Evolutionary conservation across 2,113 vertebrate genomes (phyloP).

Genomic region (Megaceryle maxima): DNA sequence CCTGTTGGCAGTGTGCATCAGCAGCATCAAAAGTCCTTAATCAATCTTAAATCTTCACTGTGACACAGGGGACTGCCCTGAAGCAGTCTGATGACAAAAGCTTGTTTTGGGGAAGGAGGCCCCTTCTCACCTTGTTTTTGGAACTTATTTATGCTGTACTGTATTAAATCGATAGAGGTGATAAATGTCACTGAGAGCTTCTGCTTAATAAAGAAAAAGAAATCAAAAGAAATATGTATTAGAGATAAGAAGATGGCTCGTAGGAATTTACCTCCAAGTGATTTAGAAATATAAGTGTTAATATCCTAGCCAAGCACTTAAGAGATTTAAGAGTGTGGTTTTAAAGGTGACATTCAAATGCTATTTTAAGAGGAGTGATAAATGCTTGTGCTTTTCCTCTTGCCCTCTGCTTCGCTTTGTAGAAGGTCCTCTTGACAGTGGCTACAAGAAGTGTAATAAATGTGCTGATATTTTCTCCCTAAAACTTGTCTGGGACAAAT

Average conservation of each 20-base stretch:
- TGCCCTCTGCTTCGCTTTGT: conserved; percentile 43
- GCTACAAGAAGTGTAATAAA: conserved; percentile 22
- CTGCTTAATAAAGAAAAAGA: background rate
- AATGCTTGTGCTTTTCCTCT: conserved; percentile 56
- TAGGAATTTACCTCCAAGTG: conserved; percentile 49
- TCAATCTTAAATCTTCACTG: background rate
- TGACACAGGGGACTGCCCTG: background rate
- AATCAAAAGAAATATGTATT: background rate
- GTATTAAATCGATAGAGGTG: background rate
- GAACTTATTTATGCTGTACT: background rate
- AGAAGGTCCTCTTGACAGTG: conserved; percentile 60
- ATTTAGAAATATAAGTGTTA: conserved; percentile 63
- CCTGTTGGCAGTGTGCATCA: background rate
- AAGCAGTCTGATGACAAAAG: background rate
- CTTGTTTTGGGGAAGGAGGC: background rate
- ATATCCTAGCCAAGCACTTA: conserved; percentile 21
- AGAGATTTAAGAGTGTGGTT: conserved; percentile 61
- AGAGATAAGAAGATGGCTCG: background rate
- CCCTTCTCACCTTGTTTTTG: background rate
- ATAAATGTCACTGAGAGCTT: background rate
- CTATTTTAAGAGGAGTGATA: conserved; percentile 72
- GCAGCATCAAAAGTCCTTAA: background rate
- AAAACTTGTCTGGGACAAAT: conserved; percentile 34
- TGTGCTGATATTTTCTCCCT: conserved; percentile 11
- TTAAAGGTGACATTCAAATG: conserved; percentile 71